These are phyloP conservation scores for Therioaphis trifolii DNA, from an alignment of 2,888 invertebrate species.

Conservation along the genomic window DNA sequence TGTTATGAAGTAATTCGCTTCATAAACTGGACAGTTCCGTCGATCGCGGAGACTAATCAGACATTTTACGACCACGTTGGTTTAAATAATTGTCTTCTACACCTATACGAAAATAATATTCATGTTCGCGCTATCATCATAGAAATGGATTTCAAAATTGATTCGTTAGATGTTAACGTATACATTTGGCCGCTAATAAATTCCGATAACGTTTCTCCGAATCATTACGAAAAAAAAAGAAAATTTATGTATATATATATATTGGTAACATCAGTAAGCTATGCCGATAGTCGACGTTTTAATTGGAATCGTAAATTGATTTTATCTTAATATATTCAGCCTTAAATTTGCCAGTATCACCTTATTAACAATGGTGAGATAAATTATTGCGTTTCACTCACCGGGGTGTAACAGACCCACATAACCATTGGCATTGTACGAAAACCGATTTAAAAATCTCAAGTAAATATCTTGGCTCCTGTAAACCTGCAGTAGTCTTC, in stretches of 20 bases:
- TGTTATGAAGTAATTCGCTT: background rate
- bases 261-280: background rate
- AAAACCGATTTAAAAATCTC: slow-evolving; percentile 39
- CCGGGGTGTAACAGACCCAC: background rate
- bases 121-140: background rate
- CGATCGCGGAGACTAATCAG: background rate
- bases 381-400: slow-evolving; percentile 11
- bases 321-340: background rate
- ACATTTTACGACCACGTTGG: background rate
- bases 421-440: slow-evolving; percentile 36
- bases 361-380: background rate
- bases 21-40: background rate
- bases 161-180: background rate
- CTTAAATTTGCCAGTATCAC: background rate
- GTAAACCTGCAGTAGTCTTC: background rate
- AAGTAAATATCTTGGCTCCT: slow-evolving; percentile 39
- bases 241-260: background rate
- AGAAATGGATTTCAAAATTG: background rate
- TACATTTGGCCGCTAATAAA: background rate
- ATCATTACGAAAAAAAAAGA: background rate
- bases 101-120: background rate
- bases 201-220: background rate
- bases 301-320: slow-evolving; percentile 29
- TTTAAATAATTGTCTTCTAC: background rate
- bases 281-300: background rate